Conservation (phyloP, 64 coral and sea anemone genomes). For the Montipora capricornis region DNA sequence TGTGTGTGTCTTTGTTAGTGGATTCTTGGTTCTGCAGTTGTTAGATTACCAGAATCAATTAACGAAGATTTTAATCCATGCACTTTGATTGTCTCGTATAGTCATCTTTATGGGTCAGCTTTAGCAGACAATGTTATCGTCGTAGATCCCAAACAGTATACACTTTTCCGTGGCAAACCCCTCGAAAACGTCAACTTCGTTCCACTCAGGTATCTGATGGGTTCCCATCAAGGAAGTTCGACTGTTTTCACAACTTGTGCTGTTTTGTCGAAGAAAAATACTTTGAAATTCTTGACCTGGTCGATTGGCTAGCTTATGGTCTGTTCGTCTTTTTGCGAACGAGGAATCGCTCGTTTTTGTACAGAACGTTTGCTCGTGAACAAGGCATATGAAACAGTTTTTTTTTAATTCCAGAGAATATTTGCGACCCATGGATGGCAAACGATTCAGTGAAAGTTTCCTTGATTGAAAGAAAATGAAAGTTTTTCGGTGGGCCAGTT, state of each 20-base stretch:
- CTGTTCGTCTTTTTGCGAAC: too few species aligned
- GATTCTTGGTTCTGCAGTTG: not conserved
- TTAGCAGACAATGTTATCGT: not conserved
- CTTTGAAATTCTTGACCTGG: too few species aligned
- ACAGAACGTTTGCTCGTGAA: not conserved
- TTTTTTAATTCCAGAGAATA: not conserved
- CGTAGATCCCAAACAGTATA: not conserved
- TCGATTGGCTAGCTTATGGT: too few species aligned
- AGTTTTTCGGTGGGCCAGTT: not conserved
- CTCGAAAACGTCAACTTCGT: too few species aligned
- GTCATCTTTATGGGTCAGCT: not conserved
- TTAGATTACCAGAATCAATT: constrained; percentile 2
- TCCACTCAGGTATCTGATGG: too few species aligned
- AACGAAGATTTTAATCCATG: not conserved
- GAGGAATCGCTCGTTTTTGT: not conserved
- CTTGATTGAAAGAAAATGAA: not conserved
- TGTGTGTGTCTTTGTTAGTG: constrained; percentile 3
- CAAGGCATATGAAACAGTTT: not conserved
- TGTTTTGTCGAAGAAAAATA: too few species aligned
- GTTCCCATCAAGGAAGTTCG: too few species aligned
- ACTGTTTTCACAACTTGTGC: too few species aligned
- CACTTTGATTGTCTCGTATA: not conserved
- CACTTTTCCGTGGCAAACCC: not conserved
- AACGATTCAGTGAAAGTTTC: not conserved
- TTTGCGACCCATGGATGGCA: not conserved